Conservation (phyloP, 2,797 vertebrate species). For the Hephaestus fuliginosus region DNA sequence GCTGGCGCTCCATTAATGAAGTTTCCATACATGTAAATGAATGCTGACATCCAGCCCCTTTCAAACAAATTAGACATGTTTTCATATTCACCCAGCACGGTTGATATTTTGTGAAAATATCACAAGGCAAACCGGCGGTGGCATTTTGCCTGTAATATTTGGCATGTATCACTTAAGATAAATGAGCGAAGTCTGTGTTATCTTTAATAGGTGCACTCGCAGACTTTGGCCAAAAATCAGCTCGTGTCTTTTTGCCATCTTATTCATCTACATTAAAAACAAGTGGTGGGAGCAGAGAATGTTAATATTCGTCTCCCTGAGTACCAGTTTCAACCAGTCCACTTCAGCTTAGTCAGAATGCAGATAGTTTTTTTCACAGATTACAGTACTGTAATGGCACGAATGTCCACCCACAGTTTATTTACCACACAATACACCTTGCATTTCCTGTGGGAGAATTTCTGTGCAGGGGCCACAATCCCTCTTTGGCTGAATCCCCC, state of each 20-base stretch:
- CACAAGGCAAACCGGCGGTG: slow-evolving; percentile 45
- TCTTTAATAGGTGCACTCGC: slow-evolving; percentile 36
- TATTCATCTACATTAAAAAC: slow-evolving; percentile 30
- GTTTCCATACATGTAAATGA: slow-evolving; percentile 2
- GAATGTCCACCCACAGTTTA: slow-evolving; percentile 2
- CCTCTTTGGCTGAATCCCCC: slow-evolving; percentile 23
- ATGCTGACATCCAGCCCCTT: background rate
- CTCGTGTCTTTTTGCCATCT: slow-evolving; percentile 32
- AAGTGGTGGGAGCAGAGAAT: slow-evolving; percentile 10
- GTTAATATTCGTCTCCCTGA: slow-evolving; percentile 10
- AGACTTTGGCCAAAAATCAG: slow-evolving; percentile 33
- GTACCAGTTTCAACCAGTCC: background rate
- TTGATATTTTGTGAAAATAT: slow-evolving; percentile 43
- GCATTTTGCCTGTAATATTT: slow-evolving; percentile 39
- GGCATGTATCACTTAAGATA: slow-evolving; percentile 35
- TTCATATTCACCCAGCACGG: slow-evolving; percentile 8
- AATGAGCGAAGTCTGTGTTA: slow-evolving; percentile 41
- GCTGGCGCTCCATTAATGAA: background rate
- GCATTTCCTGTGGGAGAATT: slow-evolving; percentile 25
- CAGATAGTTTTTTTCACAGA: background rate
- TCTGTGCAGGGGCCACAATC: slow-evolving; percentile 20
- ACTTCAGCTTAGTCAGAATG: slow-evolving; percentile 7
- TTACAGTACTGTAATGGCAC: background rate
- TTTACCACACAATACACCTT: slow-evolving; percentile 15
- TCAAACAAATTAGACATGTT: slow-evolving; percentile 1